Evolutionary conservation across 2,888 invertebrate species (phyloP).

Genomic region (Drosophila meridionalis): DNA sequence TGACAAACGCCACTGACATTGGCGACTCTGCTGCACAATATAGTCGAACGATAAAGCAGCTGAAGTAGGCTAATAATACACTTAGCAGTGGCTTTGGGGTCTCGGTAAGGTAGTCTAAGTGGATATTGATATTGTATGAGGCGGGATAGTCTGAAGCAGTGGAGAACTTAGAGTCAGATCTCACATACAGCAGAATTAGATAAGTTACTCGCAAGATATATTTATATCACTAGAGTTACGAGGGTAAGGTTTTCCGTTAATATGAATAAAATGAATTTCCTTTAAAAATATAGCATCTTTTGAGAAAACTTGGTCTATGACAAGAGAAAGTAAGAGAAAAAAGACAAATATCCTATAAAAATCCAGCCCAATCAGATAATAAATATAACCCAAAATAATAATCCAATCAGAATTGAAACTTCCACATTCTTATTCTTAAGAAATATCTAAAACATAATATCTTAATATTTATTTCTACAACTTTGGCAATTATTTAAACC

Average conservation of each 20-base stretch:
- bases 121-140: neutral
- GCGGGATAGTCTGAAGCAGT: neutral
- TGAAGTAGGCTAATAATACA: neutral
- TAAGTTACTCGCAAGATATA: neutral
- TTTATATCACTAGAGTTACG: neutral
- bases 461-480: neutral
- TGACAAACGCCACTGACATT: slow-evolving; percentile 61
- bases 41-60: slow-evolving; percentile 1
- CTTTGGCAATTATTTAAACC: neutral
- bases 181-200: neutral
- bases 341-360: neutral
- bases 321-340: neutral
- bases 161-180: neutral
- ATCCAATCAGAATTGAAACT: neutral
- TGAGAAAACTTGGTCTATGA: neutral
- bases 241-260: neutral
- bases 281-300: too few species aligned
- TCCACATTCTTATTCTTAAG: neutral
- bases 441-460: neutral
- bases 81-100: neutral
- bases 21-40: slow-evolving; percentile 4
- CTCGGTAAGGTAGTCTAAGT: neutral
- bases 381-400: neutral
- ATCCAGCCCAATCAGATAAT: neutral
- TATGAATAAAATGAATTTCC: too few species aligned